phyloP scores from a whole-genome alignment of 2,113 vertebrate genomes.

The Rhynchomys soricoides region DNA sequence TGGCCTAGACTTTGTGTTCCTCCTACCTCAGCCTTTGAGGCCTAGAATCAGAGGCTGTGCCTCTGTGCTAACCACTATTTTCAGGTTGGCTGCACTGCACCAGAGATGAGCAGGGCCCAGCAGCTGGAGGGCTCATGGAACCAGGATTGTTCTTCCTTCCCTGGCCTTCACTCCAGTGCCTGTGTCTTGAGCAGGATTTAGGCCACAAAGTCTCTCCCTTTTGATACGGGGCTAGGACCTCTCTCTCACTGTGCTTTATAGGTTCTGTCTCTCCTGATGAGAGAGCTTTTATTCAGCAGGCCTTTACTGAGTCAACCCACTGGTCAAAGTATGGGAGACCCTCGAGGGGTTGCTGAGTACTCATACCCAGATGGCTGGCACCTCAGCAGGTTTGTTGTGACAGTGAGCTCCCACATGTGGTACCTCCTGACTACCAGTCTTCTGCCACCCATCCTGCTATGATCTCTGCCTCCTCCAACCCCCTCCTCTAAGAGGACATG shows the following conservation, averaged over 20 bases:
- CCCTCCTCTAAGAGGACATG: not conserved
- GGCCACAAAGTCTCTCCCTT: too few species aligned
- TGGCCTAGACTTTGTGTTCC: not conserved
- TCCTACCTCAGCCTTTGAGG: not conserved
- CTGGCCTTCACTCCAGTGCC: not conserved
- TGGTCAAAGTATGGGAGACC: not conserved
- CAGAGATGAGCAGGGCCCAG: not conserved
- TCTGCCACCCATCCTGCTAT: not conserved
- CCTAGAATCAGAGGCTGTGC: not conserved
- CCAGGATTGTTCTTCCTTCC: not conserved
- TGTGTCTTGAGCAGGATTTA: not conserved
- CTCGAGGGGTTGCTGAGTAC: too few species aligned
- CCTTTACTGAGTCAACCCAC: not conserved
- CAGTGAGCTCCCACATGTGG: too few species aligned
- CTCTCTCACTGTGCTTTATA: not conserved
- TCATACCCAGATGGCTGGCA: not conserved
- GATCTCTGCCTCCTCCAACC: not conserved
- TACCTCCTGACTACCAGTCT: not conserved
- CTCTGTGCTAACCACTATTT: not conserved
- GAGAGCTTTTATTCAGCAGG: not conserved
- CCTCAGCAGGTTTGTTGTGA: not conserved
- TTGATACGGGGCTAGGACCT: not conserved
- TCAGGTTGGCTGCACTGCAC: not conserved
- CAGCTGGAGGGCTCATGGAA: not conserved
- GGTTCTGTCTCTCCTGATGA: not conserved